These are phyloP conservation scores for Megalonaias nervosa DNA, from an alignment of 1,140 invertebrate genomes.

Conservation along the genomic window DNA sequence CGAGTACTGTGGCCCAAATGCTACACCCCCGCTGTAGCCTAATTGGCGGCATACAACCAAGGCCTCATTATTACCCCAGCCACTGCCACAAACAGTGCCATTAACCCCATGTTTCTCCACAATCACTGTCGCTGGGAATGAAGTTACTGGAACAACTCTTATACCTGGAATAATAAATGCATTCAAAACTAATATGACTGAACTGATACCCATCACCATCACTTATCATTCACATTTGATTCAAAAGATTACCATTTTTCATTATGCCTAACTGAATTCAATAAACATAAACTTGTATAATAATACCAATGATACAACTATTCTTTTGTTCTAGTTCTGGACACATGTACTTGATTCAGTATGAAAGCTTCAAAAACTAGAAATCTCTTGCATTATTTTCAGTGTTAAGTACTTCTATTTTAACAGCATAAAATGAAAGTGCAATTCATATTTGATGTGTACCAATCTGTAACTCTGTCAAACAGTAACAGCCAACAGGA, in stretches of 20 bases:
- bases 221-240: not conserved
- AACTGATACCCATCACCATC: not conserved
- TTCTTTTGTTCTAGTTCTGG: not conserved
- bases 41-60: slow-evolving; percentile 81
- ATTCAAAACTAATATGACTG: not conserved
- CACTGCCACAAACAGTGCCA: slow-evolving; percentile 84
- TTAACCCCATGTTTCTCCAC: slow-evolving; percentile 79
- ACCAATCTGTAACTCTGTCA: too few relatives aligned
- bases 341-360: too few relatives aligned
- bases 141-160: slow-evolving; percentile 29
- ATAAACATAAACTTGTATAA: not conserved
- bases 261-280: not conserved
- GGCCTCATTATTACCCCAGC: slow-evolving; percentile 81
- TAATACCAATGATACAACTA: not conserved
- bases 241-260: not conserved
- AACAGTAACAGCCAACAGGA: too few relatives aligned
- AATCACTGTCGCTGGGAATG: slow-evolving; percentile 72
- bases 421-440: too few relatives aligned
- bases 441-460: too few relatives aligned
- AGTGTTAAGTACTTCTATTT: too few relatives aligned
- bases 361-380: too few relatives aligned
- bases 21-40: slow-evolving; percentile 69
- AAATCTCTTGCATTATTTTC: too few relatives aligned
- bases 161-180: slow-evolving; percentile 35
- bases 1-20: slow-evolving; percentile 35